These are phyloP conservation scores for Thamnophis sirtalis DNA, from an alignment of 2,113 vertebrate species.

Conservation along the genomic window DNA sequence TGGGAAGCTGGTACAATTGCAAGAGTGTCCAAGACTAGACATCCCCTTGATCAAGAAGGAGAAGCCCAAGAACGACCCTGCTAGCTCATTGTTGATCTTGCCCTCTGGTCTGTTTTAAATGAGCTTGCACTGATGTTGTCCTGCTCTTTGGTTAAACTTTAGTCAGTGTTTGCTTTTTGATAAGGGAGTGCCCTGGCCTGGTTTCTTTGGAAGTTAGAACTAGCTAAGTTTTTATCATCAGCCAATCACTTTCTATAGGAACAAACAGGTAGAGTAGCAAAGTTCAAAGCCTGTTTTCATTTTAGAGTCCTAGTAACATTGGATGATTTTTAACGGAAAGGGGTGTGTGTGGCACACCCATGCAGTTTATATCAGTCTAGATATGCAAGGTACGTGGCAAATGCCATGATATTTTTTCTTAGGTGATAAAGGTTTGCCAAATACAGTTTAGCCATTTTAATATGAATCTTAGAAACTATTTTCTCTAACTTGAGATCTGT, in stretches of 20 bases:
- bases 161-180: background rate
- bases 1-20: conserved; percentile 15
- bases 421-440: background rate
- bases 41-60: background rate
- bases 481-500: background rate
- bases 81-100: background rate
- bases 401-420: too few relatives aligned
- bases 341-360: background rate
- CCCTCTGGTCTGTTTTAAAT: background rate
- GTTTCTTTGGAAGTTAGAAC: background rate
- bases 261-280: conserved; percentile 30
- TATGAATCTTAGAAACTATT: background rate
- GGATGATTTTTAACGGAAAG: conserved; percentile 17
- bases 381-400: background rate
- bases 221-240: background rate
- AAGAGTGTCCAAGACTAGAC: background rate
- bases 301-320: background rate
- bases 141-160: conserved; percentile 33
- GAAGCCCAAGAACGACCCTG: background rate
- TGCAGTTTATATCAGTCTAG: background rate
- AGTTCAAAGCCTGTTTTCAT: conserved; percentile 54
- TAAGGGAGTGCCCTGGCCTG: conserved; percentile 2
- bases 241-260: rapidly evolving
- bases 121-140: background rate
- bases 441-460: background rate